Evolutionary conservation across 2,888 invertebrate genomes (phyloP).

Genomic region (Clunio marinus): DNA sequence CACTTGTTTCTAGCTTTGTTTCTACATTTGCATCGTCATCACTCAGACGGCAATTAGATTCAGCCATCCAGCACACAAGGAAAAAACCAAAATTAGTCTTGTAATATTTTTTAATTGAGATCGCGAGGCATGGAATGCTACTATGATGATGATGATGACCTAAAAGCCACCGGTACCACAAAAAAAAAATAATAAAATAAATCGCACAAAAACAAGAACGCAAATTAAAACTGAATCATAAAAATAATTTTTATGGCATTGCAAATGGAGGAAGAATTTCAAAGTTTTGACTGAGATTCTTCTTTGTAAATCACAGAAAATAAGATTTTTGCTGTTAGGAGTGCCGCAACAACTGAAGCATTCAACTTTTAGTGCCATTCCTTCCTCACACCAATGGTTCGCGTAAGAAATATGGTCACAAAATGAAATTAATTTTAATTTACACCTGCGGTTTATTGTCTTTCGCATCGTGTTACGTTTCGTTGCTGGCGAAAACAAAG

Average conservation of each 20-base stretch:
- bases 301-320: no score
- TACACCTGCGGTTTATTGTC: slow-evolving; percentile 16
- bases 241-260: slow-evolving; percentile 21
- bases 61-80: neutral
- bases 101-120: slow-evolving; percentile 15
- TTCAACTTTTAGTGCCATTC: no score
- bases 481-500: no score
- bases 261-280: neutral
- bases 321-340: no score
- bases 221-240: slow-evolving; percentile 27
- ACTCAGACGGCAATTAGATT: neutral
- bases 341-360: no score
- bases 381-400: no score
- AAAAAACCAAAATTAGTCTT: slow-evolving; percentile 2
- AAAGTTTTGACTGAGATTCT: neutral
- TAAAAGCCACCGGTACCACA: no score
- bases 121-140: neutral
- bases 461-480: neutral
- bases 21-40: neutral
- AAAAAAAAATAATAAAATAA: neutral
- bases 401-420: neutral
- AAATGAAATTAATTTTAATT: slow-evolving; percentile 20
- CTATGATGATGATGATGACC: neutral
- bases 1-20: no score
- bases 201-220: neutral